These are phyloP conservation scores for Chaetogeoica ovagalla DNA, from an alignment of 2,888 invertebrate species.

Conservation along the genomic window DNA sequence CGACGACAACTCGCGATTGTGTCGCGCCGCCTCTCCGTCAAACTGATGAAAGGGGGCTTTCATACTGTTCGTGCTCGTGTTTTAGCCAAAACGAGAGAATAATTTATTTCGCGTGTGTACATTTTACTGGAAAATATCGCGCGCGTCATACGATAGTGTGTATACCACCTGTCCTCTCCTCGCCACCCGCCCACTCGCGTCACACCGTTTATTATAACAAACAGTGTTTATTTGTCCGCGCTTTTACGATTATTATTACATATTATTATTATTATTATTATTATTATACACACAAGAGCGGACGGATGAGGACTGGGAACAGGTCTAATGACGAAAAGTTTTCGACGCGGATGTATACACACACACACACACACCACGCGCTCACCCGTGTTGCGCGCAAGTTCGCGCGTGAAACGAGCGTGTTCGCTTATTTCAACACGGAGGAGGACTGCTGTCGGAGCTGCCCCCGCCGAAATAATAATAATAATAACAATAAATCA, in stretches of 20 bases:
- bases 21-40: no score
- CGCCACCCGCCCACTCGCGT: neutral
- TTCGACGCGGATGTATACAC: slow-evolving; percentile 41
- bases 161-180: neutral
- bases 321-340: slow-evolving; percentile 52
- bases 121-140: slow-evolving; percentile 44
- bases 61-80: neutral
- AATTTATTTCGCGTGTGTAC: slow-evolving; percentile 42
- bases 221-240: slow-evolving; percentile 50
- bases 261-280: slow-evolving; percentile 35
- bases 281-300: slow-evolving; percentile 5
- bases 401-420: slow-evolving; percentile 47
- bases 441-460: slow-evolving; percentile 19
- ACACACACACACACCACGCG: no score
- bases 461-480: slow-evolving; percentile 35
- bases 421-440: slow-evolving; percentile 41
- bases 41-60: no score
- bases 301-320: slow-evolving; percentile 13
- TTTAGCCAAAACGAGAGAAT: slow-evolving; percentile 27
- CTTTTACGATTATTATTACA: slow-evolving; percentile 3
- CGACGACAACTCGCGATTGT: no score
- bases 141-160: neutral
- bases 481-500: slow-evolving; percentile 51
- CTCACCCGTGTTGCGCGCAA: slow-evolving; percentile 9
- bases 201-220: slow-evolving; percentile 33